Evolutionary conservation across 2,797 vertebrate species (phyloP), one percentile per base, ranked within the genome.

Genomic region (Alauda arvensis): DNA sequence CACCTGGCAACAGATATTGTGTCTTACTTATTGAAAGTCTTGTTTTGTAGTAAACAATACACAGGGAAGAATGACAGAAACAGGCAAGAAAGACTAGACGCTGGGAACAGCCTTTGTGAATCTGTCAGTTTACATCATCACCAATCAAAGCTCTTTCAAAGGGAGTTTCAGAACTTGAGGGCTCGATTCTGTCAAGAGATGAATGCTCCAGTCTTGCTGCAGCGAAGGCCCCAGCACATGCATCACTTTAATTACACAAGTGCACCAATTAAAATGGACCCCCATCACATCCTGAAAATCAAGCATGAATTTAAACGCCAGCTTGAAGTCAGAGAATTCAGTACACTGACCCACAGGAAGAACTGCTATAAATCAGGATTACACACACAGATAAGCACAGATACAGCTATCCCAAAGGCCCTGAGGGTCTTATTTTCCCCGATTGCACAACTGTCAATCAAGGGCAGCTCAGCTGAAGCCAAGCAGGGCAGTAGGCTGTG

Each of bases 41-140:
- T 76, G 57, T 88, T 94, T 89, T 85, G 78, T 55, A 81, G 77
- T 83, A 77, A 92, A 89, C 87, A 69, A 85, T 76, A 40, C 46
- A 9, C 14, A 52, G 63, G 52, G 65, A 88, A 82, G 69, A 70
- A 79, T 62, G 78, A 77, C 59, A 87, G 83, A 92, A 93, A 89
- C 43, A 86, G 46, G 60, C 79, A 87, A 89, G 91, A 93, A 91
- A 91, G 82, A 80, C 3, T 13, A 87, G 79, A 89, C 0, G 8
- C 89, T 78, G 76, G 51, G 84, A 93, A 88, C 29, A 20, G 86
- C 74, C 57, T 92, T 83, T 91, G 77, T 87, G n/a, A 78, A 83
- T 83, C 83, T 92, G 88, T 93, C 92, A 77, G 56, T 45, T 90
- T 88, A 80, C 43, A 60, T 88, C 85, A 76, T n/a, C 57, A 78